phyloP scores from a whole-genome alignment of 2,888 invertebrate species.

The Sclerodermus sp. region DNA sequence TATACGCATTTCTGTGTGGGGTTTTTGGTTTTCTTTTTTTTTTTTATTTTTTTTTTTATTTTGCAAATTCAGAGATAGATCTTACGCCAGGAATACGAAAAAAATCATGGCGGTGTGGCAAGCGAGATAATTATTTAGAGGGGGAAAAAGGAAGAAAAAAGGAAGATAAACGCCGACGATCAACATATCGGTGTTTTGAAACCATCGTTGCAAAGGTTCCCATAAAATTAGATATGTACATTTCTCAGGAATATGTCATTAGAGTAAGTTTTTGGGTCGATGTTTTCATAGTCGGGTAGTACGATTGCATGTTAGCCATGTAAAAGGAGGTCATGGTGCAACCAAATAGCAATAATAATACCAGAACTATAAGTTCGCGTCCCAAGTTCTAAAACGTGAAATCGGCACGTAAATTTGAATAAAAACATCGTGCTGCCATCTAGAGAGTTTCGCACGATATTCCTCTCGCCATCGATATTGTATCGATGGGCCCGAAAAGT shows the following conservation, averaged over 20 bases:
- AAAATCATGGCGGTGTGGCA: no score
- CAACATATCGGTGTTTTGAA: no score
- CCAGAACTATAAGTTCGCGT: constrained; percentile 43
- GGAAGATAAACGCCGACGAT: no score
- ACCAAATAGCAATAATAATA: constrained; percentile 53
- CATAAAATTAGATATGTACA: background rate
- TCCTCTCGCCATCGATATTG: no score
- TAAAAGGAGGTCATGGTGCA: constrained; percentile 55
- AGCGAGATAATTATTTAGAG: no score
- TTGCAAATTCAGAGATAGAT: no score
- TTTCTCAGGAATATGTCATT: constrained; percentile 25
- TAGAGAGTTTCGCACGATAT: background rate
- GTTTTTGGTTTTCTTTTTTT: no score
- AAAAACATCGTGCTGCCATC: constrained; percentile 11
- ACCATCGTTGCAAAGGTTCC: constrained; percentile 1
- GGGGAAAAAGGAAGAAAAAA: no score
- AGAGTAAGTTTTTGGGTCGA: constrained; percentile 36
- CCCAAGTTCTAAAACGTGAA: constrained; percentile 29
- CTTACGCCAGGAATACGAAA: no score
- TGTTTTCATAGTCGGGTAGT: constrained; percentile 54
- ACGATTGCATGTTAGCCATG: constrained; percentile 44
- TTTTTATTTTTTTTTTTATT: no score
- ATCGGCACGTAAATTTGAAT: constrained; percentile 2
- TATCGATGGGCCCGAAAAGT: no score
- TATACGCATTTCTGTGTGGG: no score